Conservation (phyloP, 2,888 invertebrate species). For the Tuberolachnus salignus region DNA sequence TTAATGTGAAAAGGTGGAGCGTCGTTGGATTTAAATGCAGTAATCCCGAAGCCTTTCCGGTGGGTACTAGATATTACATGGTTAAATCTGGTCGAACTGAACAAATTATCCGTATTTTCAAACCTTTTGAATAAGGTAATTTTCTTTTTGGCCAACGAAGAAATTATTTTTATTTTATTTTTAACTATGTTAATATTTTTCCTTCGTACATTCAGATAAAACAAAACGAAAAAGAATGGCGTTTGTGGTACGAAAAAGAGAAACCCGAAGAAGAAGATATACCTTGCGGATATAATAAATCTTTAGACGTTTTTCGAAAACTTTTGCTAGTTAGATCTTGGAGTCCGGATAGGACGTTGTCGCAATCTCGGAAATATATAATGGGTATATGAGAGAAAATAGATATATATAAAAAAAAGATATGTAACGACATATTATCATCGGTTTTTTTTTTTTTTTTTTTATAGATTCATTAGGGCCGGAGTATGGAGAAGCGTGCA, state of each 20-base stretch:
- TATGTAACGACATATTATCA: neutral
- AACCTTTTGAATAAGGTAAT: constrained; percentile 78
- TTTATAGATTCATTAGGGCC: constrained; percentile 78
- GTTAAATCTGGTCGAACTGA: constrained; percentile 93
- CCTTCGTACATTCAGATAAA: constrained; percentile 71
- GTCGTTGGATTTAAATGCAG: constrained; percentile 89
- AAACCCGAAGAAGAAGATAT: constrained; percentile 89
- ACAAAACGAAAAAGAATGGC: constrained; percentile 86
- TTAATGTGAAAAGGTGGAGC: constrained; percentile 72
- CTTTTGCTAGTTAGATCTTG: constrained; percentile 85
- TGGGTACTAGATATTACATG: constrained; percentile 97
- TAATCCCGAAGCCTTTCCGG: constrained; percentile 87
- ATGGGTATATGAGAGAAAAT: constrained; percentile 67
- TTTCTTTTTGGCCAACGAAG: neutral
- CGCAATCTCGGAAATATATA: constrained; percentile 90
- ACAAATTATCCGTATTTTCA: constrained; percentile 78
- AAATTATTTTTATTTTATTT: constrained; percentile 26
- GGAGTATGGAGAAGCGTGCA: constrained; percentile 89
- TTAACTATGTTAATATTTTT: neutral
- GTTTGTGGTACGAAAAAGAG: constrained; percentile 88
- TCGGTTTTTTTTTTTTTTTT: neutral
- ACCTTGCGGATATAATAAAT: constrained; percentile 83
- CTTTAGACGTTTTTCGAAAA: constrained; percentile 86
- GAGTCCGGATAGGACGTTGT: constrained; percentile 93
- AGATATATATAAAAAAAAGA: neutral